These are phyloP conservation scores for Perdix hodgsoniae DNA, from an alignment of 2,797 vertebrate species.

Conservation along the genomic window DNA sequence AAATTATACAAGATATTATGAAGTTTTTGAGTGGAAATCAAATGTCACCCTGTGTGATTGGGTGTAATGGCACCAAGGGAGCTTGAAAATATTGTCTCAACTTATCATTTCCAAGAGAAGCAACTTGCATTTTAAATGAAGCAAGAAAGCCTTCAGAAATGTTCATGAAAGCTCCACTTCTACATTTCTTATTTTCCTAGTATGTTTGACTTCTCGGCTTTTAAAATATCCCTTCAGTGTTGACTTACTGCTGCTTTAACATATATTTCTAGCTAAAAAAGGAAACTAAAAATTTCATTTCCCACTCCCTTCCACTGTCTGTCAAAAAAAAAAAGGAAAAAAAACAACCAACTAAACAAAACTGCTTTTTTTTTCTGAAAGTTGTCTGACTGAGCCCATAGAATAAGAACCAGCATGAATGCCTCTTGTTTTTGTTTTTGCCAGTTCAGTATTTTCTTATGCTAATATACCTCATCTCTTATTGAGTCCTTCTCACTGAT, in stretches of 20 bases:
- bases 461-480: neutral
- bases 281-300: neutral
- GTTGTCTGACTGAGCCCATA: neutral
- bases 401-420: neutral
- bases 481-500: neutral
- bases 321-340: neutral
- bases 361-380: neutral
- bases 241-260: neutral
- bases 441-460: neutral
- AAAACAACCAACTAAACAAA: neutral
- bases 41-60: neutral
- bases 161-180: neutral
- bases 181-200: neutral
- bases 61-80: constrained; percentile 18
- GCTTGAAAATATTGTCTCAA: constrained; percentile 34
- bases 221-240: neutral
- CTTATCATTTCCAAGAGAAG: constrained; percentile 56
- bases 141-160: constrained; percentile 25
- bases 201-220: neutral
- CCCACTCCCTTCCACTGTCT: neutral
- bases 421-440: neutral
- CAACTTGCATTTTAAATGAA: constrained; percentile 31
- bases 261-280: neutral
- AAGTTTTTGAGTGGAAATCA: constrained; percentile 53
- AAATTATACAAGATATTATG: constrained; percentile 45